Conservation (phyloP, 2,888 invertebrate species). For the Thereva unica region DNA sequence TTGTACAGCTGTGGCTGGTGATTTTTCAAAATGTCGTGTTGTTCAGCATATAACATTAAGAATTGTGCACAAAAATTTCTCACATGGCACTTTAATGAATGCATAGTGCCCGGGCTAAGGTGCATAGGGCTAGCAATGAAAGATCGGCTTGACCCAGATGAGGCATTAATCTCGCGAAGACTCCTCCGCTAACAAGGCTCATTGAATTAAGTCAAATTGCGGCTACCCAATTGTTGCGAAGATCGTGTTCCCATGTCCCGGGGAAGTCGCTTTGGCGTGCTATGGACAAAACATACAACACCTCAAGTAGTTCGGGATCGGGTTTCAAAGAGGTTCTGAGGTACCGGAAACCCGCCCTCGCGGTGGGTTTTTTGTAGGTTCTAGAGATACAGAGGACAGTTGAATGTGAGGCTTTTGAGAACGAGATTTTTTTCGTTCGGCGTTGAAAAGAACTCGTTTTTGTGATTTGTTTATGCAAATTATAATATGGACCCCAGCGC, state of each 20-base stretch:
- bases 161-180: constrained; percentile 14
- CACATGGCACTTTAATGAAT: constrained; percentile 17
- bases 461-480: constrained; percentile 15
- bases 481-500: background rate
- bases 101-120: constrained; percentile 10
- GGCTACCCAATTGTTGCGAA: constrained; percentile 39
- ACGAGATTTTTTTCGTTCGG: no score
- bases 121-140: background rate
- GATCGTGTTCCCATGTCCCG: constrained; percentile 20
- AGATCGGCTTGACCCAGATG: constrained; percentile 27
- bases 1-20: background rate
- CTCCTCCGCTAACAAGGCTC: constrained; percentile 25
- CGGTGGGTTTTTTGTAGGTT: background rate
- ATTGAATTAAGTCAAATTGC: constrained; percentile 40
- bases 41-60: background rate
- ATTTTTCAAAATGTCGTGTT: constrained; percentile 18
- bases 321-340: constrained; percentile 1
- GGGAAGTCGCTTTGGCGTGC: background rate
- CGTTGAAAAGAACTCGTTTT: constrained; percentile 5
- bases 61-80: constrained; percentile 18
- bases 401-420: no score
- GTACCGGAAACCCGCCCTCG: constrained; percentile 11
- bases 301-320: constrained; percentile 14
- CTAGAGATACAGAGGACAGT: no score
- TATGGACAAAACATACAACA: background rate